Evolutionary conservation across 2,888 invertebrate genomes (phyloP).

Genomic region (Nasonia oneida): DNA sequence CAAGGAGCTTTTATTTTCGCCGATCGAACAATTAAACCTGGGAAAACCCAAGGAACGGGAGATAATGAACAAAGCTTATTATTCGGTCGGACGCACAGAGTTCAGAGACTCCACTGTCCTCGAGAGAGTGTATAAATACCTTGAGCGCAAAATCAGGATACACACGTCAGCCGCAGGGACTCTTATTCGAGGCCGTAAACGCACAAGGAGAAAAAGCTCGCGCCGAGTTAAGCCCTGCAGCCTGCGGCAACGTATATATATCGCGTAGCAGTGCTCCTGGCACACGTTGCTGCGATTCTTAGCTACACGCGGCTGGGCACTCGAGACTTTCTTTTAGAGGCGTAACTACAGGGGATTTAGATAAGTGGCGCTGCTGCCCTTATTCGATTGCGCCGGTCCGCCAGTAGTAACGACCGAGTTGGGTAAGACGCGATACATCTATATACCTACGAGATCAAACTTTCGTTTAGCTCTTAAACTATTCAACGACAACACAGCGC

Average conservation of each 20-base stretch:
- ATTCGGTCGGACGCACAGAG: constrained; percentile 52
- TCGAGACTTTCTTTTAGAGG: too few species aligned
- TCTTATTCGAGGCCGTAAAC: neutral
- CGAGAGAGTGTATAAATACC: too few species aligned
- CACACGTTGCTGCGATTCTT: neutral
- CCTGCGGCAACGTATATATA: neutral
- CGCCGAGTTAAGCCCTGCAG: neutral
- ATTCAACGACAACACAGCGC: neutral
- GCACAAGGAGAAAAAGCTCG: neutral
- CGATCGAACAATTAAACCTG: neutral
- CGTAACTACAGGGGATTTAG: too few species aligned
- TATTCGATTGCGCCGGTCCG: too few species aligned
- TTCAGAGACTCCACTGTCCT: constrained; percentile 26
- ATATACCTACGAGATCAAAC: neutral
- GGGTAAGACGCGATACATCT: too few species aligned
- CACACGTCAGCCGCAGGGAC: constrained; percentile 58
- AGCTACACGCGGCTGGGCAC: too few species aligned
- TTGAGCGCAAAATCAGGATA: constrained; percentile 56
- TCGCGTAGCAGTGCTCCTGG: constrained; percentile 10
- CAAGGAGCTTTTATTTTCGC: neutral
- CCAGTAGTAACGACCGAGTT: too few species aligned
- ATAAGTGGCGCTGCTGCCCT: too few species aligned
- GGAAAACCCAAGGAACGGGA: neutral
- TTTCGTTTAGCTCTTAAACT: neutral
- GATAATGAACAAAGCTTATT: neutral